Conservation (phyloP, 2,797 vertebrate species). For the Okamejei kenojei region DNA sequence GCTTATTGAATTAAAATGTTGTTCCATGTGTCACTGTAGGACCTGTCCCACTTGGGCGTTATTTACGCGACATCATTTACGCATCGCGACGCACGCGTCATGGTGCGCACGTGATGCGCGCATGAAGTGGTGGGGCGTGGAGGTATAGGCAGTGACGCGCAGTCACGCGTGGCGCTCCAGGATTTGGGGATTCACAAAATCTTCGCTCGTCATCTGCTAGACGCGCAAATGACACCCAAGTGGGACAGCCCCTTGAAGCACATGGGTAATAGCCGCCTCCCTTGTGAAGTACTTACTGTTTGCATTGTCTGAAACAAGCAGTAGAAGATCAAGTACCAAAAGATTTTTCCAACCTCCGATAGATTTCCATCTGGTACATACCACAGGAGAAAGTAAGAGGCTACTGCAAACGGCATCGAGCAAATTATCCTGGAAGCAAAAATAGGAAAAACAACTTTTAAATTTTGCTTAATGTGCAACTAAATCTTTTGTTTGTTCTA, state of each 20-base stretch:
- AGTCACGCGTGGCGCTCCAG: too few species aligned
- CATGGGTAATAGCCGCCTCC: not conserved
- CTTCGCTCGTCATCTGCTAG: too few species aligned
- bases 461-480: not conserved
- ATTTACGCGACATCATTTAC: too few species aligned
- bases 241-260: not conserved
- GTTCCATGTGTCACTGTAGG: not conserved
- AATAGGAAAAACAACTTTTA: not conserved
- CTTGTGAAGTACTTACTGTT: constrained; percentile 66
- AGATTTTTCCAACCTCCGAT: constrained; percentile 65
- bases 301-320: constrained; percentile 88
- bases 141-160: too few species aligned
- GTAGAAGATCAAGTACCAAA: constrained; percentile 89
- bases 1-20: not conserved
- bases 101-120: too few species aligned
- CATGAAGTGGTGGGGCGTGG: too few species aligned
- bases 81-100: too few species aligned
- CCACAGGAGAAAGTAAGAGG: constrained; percentile 84
- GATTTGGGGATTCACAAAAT: too few species aligned
- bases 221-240: too few species aligned
- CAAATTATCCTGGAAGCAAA: constrained; percentile 69
- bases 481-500: not conserved
- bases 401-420: constrained; percentile 77
- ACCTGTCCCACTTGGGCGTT: too few species aligned
- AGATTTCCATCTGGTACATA: constrained; percentile 65